A percentile compares a stretch with the other conserved stretches of the same genome.
phyloP scores from a whole-genome alignment of 2,797 vertebrate species.

The Gymnothorax javanicus region DNA sequence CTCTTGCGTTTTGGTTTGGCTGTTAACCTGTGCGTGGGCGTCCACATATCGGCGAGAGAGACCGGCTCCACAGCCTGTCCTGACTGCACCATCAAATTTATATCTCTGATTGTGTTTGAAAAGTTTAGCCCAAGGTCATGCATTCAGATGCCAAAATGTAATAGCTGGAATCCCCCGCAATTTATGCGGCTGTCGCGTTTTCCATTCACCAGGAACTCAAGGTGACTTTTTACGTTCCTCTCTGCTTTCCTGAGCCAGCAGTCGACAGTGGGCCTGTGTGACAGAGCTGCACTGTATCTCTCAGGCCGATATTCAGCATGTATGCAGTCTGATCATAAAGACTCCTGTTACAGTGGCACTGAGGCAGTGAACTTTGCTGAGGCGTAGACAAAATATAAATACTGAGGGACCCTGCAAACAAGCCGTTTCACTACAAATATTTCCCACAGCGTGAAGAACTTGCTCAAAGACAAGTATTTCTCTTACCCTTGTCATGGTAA shows the following conservation, averaged over 20 bases:
- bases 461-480: no score
- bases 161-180: conserved; percentile 26
- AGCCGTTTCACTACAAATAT: no score
- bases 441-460: no score
- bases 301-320: not conserved
- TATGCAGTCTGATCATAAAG: no score
- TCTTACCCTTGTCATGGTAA: no score
- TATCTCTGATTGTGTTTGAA: not conserved
- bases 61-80: not conserved
- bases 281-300: not conserved
- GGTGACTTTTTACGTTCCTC: conserved; percentile 18
- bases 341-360: no score
- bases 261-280: not conserved
- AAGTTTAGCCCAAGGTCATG: conserved; percentile 4
- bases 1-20: not conserved
- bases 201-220: conserved; percentile 3
- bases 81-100: not conserved
- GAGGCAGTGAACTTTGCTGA: no score
- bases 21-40: not conserved
- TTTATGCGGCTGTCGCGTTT: not conserved
- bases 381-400: no score
- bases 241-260: conserved; percentile 17
- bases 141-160: not conserved
- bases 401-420: no score
- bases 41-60: not conserved